These are phyloP conservation scores for Brachionus plicatilis DNA, from an alignment of 1,140 invertebrate genomes.

Conservation along the genomic window DNA sequence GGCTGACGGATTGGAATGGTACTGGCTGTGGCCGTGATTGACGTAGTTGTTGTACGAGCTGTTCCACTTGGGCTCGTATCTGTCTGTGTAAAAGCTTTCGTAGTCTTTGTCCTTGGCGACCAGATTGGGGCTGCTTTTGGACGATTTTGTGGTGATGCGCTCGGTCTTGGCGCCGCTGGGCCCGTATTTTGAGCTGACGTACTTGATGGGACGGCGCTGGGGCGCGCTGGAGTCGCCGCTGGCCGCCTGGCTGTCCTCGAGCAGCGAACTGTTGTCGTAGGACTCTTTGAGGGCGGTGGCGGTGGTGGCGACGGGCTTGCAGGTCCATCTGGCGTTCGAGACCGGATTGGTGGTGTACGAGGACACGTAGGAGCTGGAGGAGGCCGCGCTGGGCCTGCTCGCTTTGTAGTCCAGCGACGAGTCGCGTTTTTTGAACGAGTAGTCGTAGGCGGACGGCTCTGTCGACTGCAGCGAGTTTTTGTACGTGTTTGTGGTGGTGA, in stretches of 20 bases:
- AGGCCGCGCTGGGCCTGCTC: not conserved
- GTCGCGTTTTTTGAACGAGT: not conserved
- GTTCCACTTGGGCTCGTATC: constrained; percentile 12
- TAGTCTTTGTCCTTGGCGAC: constrained; percentile 30
- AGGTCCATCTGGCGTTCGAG: not conserved
- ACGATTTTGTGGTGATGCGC: constrained; percentile 5
- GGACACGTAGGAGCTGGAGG: not conserved
- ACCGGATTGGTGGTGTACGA: not conserved
- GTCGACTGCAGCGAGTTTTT: not conserved
- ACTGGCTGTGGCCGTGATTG: constrained; percentile 4
- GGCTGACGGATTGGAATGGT: constrained; percentile 32
- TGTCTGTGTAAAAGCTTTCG: constrained; percentile 7
- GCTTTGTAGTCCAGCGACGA: not conserved
- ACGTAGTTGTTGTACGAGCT: constrained; percentile 1
- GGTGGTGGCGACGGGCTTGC: not conserved
- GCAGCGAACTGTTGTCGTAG: not conserved
- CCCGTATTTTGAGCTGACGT: not conserved
- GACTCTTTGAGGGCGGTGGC: not conserved
- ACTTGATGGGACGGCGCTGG: constrained; percentile 11
- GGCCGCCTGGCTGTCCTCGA: not conserved
- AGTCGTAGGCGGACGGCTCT: not conserved
- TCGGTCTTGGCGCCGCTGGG: constrained; percentile 11
- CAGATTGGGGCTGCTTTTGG: constrained; percentile 38
- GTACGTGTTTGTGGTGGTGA: not conserved
- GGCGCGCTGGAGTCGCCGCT: not conserved